A percentile compares a stretch with the other conserved stretches of the same genome.
phyloP scores from a whole-genome alignment of 2,797 vertebrate species.

The Saxicola maurus region DNA sequence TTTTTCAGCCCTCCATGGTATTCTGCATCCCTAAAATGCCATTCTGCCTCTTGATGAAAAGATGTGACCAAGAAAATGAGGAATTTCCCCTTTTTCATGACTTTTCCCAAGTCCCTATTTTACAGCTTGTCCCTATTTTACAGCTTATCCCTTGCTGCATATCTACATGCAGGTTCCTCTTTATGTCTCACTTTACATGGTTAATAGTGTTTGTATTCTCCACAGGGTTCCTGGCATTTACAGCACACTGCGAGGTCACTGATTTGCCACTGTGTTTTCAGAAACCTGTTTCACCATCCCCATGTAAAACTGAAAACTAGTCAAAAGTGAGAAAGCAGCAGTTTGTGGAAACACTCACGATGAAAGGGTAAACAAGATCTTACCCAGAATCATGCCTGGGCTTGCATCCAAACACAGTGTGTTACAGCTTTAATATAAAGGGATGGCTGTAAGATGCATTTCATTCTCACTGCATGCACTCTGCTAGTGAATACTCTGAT shows the following conservation, averaged over 20 bases:
- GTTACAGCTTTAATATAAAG: neutral
- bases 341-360: neutral
- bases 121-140: neutral
- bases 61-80: neutral
- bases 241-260: neutral
- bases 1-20: neutral
- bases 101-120: neutral
- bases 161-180: neutral
- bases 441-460: neutral
- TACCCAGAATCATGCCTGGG: neutral
- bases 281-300: neutral
- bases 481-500: neutral
- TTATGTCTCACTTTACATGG: neutral
- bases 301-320: neutral
- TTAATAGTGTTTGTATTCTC: neutral
- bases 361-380: neutral
- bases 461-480: neutral
- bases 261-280: neutral
- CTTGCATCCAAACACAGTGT: neutral
- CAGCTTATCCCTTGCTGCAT: neutral
- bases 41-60: neutral
- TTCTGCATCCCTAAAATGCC: fast-evolving
- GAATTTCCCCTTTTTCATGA: neutral
- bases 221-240: neutral
- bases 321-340: neutral